Percentiles rank a stretch among this genome's conserved stretches.
These are phyloP conservation scores for Cephonodes hylas DNA, from an alignment of 2,888 invertebrate genomes.

Conservation along the genomic window DNA sequence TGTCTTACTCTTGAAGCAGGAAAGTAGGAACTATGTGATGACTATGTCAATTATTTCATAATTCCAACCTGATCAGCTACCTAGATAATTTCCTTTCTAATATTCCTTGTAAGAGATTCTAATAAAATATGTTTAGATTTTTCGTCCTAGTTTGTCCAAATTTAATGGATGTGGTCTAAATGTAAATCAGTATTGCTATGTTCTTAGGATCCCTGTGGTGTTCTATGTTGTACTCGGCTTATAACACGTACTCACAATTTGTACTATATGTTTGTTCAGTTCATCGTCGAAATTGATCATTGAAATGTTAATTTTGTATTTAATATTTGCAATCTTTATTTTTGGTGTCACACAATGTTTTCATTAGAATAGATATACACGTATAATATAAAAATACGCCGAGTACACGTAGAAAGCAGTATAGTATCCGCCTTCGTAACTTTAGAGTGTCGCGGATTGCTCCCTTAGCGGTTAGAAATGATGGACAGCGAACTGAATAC, in stretches of 20 bases:
- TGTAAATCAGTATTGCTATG: slow-evolving; percentile 67
- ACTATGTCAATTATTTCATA: slow-evolving; percentile 80
- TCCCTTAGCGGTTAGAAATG: slow-evolving; percentile 73
- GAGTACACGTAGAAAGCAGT: slow-evolving; percentile 57
- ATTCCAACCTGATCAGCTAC: slow-evolving; percentile 61
- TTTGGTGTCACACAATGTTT: neutral
- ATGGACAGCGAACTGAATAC: slow-evolving; percentile 59
- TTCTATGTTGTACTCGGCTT: slow-evolving; percentile 56
- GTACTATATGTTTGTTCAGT: neutral
- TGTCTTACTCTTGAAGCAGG: slow-evolving; percentile 67
- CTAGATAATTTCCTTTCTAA: slow-evolving; percentile 42
- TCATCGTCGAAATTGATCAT: neutral
- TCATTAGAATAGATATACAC: slow-evolving; percentile 5
- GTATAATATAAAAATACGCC: slow-evolving; percentile 23
- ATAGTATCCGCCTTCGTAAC: slow-evolving; percentile 73
- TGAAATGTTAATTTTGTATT: neutral
- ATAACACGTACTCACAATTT: slow-evolving; percentile 19
- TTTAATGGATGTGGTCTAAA: slow-evolving; percentile 74
- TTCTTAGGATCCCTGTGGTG: slow-evolving; percentile 66
- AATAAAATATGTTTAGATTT: slow-evolving; percentile 56
- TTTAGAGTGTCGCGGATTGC: slow-evolving; percentile 71
- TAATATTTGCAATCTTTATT: neutral
- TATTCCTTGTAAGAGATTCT: slow-evolving; percentile 47
- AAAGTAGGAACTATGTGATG: slow-evolving; percentile 78
- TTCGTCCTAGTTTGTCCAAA: slow-evolving; percentile 64